phyloP scores from a whole-genome alignment of 2,888 invertebrate species.

The Leptopilina myrica region DNA sequence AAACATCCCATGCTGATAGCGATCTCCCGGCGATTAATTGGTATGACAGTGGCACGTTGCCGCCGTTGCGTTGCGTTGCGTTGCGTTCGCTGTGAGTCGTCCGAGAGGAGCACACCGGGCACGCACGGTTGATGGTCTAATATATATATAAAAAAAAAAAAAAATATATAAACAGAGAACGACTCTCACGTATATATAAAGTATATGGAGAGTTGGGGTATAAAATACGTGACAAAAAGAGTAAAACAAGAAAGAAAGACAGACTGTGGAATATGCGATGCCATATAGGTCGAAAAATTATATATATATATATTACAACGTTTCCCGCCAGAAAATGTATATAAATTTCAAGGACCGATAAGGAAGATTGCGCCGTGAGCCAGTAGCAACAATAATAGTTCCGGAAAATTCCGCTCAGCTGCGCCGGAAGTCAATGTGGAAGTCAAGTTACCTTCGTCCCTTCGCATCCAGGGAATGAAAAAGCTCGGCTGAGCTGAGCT shows the following conservation, averaged over 20 bases:
- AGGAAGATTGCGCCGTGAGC: slow-evolving; percentile 63
- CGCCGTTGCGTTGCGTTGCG: no score
- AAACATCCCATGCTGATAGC: slow-evolving; percentile 68
- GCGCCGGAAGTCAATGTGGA: slow-evolving; percentile 66
- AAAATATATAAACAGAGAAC: slow-evolving; percentile 45
- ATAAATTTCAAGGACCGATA: slow-evolving; percentile 64
- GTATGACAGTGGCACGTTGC: slow-evolving; percentile 72
- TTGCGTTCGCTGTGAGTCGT: slow-evolving; percentile 55
- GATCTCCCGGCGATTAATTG: slow-evolving; percentile 74
- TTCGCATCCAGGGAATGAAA: slow-evolving; percentile 39
- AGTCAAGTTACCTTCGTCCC: slow-evolving; percentile 63
- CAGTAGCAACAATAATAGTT: slow-evolving; percentile 64
- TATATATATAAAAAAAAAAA: no score
- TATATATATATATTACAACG: not conserved
- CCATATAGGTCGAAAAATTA: slow-evolving; percentile 43
- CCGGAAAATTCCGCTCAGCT: slow-evolving; percentile 66
- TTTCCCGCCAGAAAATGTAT: not conserved
- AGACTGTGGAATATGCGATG: slow-evolving; percentile 50
- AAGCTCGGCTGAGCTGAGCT: slow-evolving; percentile 66
- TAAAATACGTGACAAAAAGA: slow-evolving; percentile 65
- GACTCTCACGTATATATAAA: slow-evolving; percentile 57
- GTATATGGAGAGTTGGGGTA: slow-evolving; percentile 47
- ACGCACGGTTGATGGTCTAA: slow-evolving; percentile 60
- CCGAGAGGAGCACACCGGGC: slow-evolving; percentile 56
- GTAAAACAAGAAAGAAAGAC: slow-evolving; percentile 63